Conservation (phyloP, 2,113 vertebrate species). For the Pygathrix nemaeus region DNA sequence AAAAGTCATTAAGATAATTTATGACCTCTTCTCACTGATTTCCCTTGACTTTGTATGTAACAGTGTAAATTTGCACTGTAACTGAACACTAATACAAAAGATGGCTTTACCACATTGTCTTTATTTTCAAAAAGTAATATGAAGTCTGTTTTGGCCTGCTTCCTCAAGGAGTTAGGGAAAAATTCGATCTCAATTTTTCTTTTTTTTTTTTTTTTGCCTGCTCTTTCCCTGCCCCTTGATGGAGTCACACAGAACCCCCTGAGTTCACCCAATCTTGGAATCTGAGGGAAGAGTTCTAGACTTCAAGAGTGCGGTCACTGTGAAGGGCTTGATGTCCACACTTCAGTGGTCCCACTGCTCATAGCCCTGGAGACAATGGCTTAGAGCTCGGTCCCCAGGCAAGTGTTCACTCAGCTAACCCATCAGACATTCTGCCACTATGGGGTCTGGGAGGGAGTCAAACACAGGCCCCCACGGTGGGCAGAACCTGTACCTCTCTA, state of each 20-base stretch:
- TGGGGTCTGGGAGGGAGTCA: background rate
- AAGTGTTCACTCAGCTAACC: background rate
- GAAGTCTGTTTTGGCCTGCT: background rate
- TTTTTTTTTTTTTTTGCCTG: background rate
- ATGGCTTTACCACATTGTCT: background rate
- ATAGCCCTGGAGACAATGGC: background rate
- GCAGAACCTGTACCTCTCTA: background rate
- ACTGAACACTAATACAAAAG: background rate
- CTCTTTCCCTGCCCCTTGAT: background rate
- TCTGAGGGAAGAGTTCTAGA: background rate
- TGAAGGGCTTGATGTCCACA: background rate
- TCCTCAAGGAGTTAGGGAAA: background rate
- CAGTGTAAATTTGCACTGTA: background rate
- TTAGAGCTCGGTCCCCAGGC: background rate
- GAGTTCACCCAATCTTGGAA: background rate
- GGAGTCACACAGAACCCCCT: background rate
- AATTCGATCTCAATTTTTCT: background rate
- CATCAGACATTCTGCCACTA: background rate
- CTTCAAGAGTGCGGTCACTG: background rate
- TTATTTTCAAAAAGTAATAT: background rate
- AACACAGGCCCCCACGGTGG: background rate
- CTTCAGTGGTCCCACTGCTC: background rate
- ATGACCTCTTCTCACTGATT: background rate
- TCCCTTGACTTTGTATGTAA: background rate
- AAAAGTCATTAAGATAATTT: background rate